These are phyloP conservation scores for Eriosoma lanigerum DNA, from an alignment of 1,140 invertebrate genomes.

Conservation along the genomic window DNA sequence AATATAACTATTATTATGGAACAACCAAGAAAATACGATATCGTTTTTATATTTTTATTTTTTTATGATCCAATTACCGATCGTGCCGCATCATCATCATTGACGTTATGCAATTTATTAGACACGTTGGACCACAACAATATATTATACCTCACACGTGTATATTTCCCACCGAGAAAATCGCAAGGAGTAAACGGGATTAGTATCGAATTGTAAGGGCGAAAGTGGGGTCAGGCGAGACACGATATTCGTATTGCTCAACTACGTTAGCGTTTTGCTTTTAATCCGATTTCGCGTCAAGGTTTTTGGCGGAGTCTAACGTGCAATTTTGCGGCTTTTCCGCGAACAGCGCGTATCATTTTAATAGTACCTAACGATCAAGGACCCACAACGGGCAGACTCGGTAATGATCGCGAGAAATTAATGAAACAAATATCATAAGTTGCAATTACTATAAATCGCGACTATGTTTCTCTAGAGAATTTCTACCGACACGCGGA, in stretches of 20 bases:
- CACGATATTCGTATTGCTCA: slow-evolving; percentile 22
- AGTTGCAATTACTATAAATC: background rate
- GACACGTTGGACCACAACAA: too few relatives aligned
- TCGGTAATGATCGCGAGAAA: background rate
- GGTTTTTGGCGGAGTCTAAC: background rate
- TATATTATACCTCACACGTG: too few relatives aligned
- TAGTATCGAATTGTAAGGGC: slow-evolving; percentile 4
- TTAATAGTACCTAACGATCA: slow-evolving; percentile 2
- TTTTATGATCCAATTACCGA: background rate
- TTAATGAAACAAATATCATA: too few relatives aligned
- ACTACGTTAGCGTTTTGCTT: slow-evolving; percentile 18
- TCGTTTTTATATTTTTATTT: too few relatives aligned
- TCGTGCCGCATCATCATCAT: background rate
- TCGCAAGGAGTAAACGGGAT: background rate
- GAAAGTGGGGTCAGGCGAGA: slow-evolving; percentile 1
- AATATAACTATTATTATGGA: too few relatives aligned
- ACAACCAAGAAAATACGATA: too few relatives aligned
- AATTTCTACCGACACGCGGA: too few relatives aligned
- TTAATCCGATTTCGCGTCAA: slow-evolving; percentile 20
- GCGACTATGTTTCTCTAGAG: too few relatives aligned
- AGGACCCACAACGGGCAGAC: slow-evolving; percentile 4
- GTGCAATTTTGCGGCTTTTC: slow-evolving; percentile 31
- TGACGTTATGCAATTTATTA: background rate
- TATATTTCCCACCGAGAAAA: too few relatives aligned
- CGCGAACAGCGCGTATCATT: slow-evolving; percentile 17